Conservation (phyloP, 1,140 invertebrate species). For the Bradysia coprophila region DNA sequence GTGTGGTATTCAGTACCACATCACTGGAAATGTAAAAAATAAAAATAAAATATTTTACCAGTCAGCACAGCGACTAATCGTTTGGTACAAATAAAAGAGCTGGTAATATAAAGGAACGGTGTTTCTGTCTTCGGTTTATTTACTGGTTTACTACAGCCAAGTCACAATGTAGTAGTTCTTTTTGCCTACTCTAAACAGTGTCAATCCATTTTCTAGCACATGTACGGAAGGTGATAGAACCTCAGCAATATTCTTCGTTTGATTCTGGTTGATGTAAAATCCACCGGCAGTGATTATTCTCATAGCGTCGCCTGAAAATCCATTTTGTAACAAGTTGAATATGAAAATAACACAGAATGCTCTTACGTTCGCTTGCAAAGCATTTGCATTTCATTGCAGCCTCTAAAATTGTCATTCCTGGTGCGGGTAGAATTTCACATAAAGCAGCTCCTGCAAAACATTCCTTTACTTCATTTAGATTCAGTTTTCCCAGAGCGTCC, state of each 20-base stretch:
- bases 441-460: conserved; percentile 52
- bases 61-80: too few species aligned
- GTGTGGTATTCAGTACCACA: too few species aligned
- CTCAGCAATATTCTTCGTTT: conserved; percentile 57
- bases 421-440: conserved; percentile 41
- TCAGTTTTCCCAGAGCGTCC: conserved; percentile 43
- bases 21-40: too few species aligned
- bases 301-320: conserved; percentile 59
- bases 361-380: conserved; percentile 53
- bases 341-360: conserved; percentile 1
- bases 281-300: conserved; percentile 74
- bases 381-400: conserved; percentile 70
- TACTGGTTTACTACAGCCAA: conserved; percentile 36
- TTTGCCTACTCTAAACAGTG: conserved; percentile 70
- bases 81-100: too few species aligned
- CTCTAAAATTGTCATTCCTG: conserved; percentile 55
- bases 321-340: conserved; percentile 10
- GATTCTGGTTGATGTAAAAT: conserved; percentile 73
- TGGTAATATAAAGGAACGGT: too few species aligned
- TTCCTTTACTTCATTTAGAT: conserved; percentile 39
- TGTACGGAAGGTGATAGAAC: conserved; percentile 58
- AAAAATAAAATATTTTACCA: too few species aligned
- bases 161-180: conserved; percentile 66
- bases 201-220: conserved; percentile 65
- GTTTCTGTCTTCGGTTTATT: too few species aligned